Base-by-base conservation (phyloP, 2,797 vertebrate species). In the Clamator glandarius region DNA sequence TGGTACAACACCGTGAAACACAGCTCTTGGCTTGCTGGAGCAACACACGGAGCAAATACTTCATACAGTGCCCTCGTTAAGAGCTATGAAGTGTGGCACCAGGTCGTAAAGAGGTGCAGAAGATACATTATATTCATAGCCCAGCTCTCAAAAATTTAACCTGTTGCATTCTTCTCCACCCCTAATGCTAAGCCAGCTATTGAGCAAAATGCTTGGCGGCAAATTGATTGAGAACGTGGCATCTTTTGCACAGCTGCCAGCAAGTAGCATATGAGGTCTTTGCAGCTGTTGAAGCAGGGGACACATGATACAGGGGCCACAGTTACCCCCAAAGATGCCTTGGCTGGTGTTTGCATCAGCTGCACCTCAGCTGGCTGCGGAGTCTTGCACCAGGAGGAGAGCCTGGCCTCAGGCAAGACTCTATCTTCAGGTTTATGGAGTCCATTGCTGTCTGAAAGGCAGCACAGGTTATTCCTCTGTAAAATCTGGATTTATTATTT, bases 131-230 rank as follows among this genome's bases (percentile, higher is more conserved):
- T 3, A 4, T 12, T 25, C 59, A 4, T 3, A 58, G 39, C 41
- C 17, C 33, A 33, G 25, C 6, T 8, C 35, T 4, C 6, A 6
- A 18, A 68, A 75, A 58, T 16, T 6, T 28, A 55, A 73, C 24
- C 61, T 36, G 8, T 11, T 41, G 28, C 36, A 9, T 23, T 46
- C 25, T 8, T 28, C 15, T 3, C 17, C 12, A 5, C 20, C 35
- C 6, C 3, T 36, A 13, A 15, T 0, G 0, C 67, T 46, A 25
- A 44, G 35, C 12, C 29, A 7, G 29, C 7, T 3, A 0, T 2
- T 0, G 50, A 57, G 58, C 19, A 84, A 61, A 73, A 20, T 3
- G 2, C 2, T 0, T 0, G 1, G 44, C 31, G 39, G 21, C 31
- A 42, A 58, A 36, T 12, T 24, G 3, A 15, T 4, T 11, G 6